phyloP scores from a whole-genome alignment of 2,888 invertebrate genomes.

The Craniophora ligustri region DNA sequence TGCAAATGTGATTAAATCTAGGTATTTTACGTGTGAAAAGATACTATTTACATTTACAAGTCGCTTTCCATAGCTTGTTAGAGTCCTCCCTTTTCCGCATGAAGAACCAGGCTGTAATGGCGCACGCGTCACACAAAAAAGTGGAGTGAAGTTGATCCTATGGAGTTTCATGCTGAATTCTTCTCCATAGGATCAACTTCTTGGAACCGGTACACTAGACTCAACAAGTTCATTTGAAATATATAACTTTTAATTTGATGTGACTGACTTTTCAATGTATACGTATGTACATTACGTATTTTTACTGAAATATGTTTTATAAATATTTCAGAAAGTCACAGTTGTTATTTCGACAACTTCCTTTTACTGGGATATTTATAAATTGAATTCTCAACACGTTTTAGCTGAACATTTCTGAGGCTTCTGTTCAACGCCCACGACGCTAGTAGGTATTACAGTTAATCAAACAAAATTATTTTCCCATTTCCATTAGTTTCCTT shows the following conservation, averaged over 20 bases:
- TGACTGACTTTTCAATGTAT: neutral
- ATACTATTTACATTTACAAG: slow-evolving; percentile 12
- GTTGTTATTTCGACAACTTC: too few species aligned
- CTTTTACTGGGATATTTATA: neutral
- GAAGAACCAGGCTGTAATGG: too few species aligned
- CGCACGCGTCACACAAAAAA: too few species aligned
- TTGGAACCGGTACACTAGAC: too few species aligned
- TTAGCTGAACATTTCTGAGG: slow-evolving; percentile 1
- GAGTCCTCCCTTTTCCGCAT: neutral
- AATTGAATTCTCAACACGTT: slow-evolving; percentile 2
- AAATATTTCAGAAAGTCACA: neutral
- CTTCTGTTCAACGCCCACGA: slow-evolving; percentile 1
- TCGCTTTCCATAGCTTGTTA: slow-evolving; percentile 6
- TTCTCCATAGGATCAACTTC: too few species aligned
- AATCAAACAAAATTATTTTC: slow-evolving; percentile 9
- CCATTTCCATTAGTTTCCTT: slow-evolving; percentile 7
- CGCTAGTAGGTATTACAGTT: neutral
- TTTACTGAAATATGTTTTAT: neutral
- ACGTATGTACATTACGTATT: neutral
- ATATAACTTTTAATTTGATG: too few species aligned
- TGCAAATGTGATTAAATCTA: slow-evolving; percentile 33
- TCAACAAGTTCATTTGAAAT: too few species aligned
- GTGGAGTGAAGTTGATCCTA: too few species aligned
- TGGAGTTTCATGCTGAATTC: too few species aligned
- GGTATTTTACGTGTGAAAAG: slow-evolving; percentile 42